Conservation (phyloP, 2,797 vertebrate genomes). For the Melanotaenia maccullochi region DNA sequence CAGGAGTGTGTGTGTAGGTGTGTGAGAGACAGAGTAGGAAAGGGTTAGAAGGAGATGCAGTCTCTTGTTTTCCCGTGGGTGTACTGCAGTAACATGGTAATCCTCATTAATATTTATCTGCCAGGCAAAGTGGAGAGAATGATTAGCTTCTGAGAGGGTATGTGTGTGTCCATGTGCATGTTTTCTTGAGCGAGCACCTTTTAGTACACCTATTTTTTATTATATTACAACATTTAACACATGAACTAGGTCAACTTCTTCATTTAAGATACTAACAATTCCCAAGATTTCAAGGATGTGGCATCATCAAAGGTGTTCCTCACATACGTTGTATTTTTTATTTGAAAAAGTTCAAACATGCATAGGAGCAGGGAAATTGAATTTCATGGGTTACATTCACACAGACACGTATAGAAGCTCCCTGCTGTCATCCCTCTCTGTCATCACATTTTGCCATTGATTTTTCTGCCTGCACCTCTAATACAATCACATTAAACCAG, state of each 20-base stretch:
- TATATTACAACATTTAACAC: slow-evolving; percentile 44
- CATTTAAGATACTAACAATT: slow-evolving; percentile 56
- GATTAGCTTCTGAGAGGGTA: slow-evolving; percentile 60
- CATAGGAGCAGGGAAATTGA: slow-evolving; percentile 2
- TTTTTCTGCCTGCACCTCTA: slow-evolving; percentile 68
- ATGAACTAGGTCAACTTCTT: slow-evolving; percentile 71
- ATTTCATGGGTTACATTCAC: background rate
- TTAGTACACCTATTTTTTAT: slow-evolving; percentile 31
- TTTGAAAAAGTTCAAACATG: slow-evolving; percentile 35
- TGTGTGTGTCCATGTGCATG: slow-evolving; percentile 14
- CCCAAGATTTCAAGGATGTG: slow-evolving; percentile 61
- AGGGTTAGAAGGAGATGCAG: slow-evolving; percentile 39
- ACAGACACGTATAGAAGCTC: slow-evolving; percentile 22
- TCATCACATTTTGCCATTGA: slow-evolving; percentile 63
- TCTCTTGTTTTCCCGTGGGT: slow-evolving; percentile 70
- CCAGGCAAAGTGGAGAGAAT: slow-evolving; percentile 72
- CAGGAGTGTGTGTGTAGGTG: slow-evolving; percentile 14
- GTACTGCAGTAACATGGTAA: slow-evolving; percentile 74
- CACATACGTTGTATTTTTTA: slow-evolving; percentile 7
- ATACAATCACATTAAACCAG: slow-evolving; percentile 69
- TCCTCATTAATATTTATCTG: slow-evolving; percentile 82
- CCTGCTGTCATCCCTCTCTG: slow-evolving; percentile 34
- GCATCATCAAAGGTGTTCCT: slow-evolving; percentile 36
- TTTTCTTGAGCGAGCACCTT: slow-evolving; percentile 28
- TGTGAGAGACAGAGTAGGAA: slow-evolving; percentile 39